Evolutionary conservation across 2,797 vertebrate genomes (phyloP), one percentile per base, ranked within the genome.

Genomic region (Kryptolebias ocellatus): DNA sequence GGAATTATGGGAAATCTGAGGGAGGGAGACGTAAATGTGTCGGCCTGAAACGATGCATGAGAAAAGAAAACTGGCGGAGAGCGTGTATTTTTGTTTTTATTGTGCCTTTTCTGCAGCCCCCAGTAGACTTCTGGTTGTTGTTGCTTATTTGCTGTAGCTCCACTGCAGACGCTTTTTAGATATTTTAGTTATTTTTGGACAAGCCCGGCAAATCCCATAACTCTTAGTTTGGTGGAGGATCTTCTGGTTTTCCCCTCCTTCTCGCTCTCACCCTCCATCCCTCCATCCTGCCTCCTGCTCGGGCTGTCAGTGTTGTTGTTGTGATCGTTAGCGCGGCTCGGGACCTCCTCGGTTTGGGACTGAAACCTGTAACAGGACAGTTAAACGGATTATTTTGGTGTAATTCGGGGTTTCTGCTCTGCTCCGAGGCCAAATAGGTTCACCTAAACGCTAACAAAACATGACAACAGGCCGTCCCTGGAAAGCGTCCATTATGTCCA

Each of bases 181-280:
- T 24, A 24, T 69, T 74, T 15, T 81, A 64, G 70, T 78, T 87
- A 87, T 87, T 90, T 85, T 88, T 80, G 70, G 79, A 83, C 20
- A 31, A 28, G 53, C 12, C 57, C 56, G 42, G 54, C 67, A 74
- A 79, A 83, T 83, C 81, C 76, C 76, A 78, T 65, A 80, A 76
- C 75, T 76, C 51, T 2, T 78, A 67, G 76, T 74, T 80, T 59
- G 64, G 58, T 42, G 39, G 60, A 83, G 67, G 74, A 72, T 65
- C 55, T 42, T 44, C 70, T 0, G 46, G 47, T 12, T 60, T 24
- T 46, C 28, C 20, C 60, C 64, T 58, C 53, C 46, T 28, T 34
- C 50, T 68, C 52, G 45, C 42, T 31, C 24, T 4, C 50, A 31
- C 27, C n/a, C 58, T 60, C 67, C 2, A 51, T 39, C 44, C 37